These are phyloP conservation scores for Melanotaenia nigrans DNA, from an alignment of 2,797 vertebrate species.

Conservation along the genomic window DNA sequence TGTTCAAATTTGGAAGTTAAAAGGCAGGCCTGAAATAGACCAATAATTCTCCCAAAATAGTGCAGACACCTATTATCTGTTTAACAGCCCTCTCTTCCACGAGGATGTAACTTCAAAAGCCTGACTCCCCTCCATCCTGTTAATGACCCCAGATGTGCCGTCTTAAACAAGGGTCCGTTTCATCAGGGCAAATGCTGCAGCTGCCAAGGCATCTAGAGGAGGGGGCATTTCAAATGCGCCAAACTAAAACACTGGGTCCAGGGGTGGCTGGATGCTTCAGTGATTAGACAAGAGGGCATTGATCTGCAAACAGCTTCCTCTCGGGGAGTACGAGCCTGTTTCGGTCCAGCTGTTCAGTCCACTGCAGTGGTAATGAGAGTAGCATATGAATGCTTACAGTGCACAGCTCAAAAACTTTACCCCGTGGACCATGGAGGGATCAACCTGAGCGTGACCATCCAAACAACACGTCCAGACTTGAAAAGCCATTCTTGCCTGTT, in stretches of 20 bases:
- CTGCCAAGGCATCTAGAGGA: conserved; percentile 13
- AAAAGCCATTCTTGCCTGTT: conserved; percentile 66
- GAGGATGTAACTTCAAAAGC: conserved; percentile 74
- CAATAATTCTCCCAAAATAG: conserved; percentile 65
- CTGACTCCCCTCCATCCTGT: conserved; percentile 31
- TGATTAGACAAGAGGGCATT: conserved; percentile 67
- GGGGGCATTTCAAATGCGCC: conserved; percentile 14
- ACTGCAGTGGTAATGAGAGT: conserved; percentile 50
- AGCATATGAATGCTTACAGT: conserved; percentile 52
- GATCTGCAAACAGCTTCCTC: conserved; percentile 63
- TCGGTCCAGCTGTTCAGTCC: conserved; percentile 50
- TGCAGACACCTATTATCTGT: conserved; percentile 73
- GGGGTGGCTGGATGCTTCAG: conserved; percentile 47
- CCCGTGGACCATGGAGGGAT: conserved; percentile 39
- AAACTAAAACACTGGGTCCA: conserved; percentile 61
- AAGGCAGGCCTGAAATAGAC: conserved; percentile 34
- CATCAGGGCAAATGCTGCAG: conserved; percentile 52
- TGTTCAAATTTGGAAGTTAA: conserved; percentile 39
- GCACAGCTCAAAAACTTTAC: conserved; percentile 36
- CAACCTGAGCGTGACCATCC: conserved; percentile 61
- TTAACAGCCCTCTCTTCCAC: conserved; percentile 47
- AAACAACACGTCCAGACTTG: conserved; percentile 60
- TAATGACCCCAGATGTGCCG: conserved; percentile 77
- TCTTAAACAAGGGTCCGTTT: conserved; percentile 63
- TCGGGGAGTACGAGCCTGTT: conserved; percentile 19